Evolutionary conservation across 2,888 invertebrate genomes (phyloP), one percentile per base, ranked within the genome.

Genomic region (Nebria salina): DNA sequence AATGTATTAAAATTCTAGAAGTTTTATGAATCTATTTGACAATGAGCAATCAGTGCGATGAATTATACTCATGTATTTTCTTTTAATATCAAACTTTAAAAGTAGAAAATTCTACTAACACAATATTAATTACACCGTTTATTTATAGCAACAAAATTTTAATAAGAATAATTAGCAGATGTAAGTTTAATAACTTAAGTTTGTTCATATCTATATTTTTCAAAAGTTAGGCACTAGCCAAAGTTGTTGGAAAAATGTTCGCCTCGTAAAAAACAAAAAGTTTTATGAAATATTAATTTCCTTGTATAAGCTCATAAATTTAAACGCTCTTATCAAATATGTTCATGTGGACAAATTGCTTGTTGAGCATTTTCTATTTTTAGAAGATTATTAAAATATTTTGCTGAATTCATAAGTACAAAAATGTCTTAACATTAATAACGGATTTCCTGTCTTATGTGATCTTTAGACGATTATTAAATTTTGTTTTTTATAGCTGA

Each of bases 121-220:
- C 25, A 70, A 25, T 70, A 70, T 70, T 70, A 70, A 70, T 70
- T 70, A 70, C 26, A 70, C 25, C 70, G 13, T 70, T 25, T 15
- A 25, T 25, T 25, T 70, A 2, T 70, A 34, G 15, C 26, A 11
- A 66, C 20, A 13, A 34, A 73, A 6, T 73, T 73, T 73, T 73
- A 15, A 41, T 43, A 43, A 41, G 42, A 41, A 34, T 73, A 73
- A 73, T 73, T 73, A 26, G 42, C 26, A 43, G 43, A 73, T 20
- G 73, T 42, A 41, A 73, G 41, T 73, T 73, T 73, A 73, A 73
- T 73, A 73, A 41, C 11, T 41, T 41, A 73, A 73, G 42, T 73
- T 73, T 73, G 26, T 42, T 73, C 73, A 73, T 73, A 73, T 73
- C 73, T 73, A 73, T 34, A 73, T 41, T 73, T 73, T 70, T 70